Conservation (phyloP, 2,888 invertebrate genomes). For the Campopleginae sp. region DNA sequence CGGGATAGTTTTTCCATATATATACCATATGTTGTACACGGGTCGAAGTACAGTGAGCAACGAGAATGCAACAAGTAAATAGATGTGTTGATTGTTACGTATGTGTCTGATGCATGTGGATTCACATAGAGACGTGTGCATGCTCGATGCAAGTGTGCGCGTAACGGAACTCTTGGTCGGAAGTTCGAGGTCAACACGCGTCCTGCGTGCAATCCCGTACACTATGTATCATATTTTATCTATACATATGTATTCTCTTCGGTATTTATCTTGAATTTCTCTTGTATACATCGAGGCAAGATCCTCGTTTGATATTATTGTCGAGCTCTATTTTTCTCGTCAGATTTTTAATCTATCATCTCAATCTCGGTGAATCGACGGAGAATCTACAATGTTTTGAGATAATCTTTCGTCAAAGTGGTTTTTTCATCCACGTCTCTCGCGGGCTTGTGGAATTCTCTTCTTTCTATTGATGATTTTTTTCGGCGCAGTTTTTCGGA, state of each 20-base stretch:
- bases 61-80: slow-evolving; percentile 50
- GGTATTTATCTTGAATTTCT: slow-evolving; percentile 21
- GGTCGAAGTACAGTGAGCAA: slow-evolving; percentile 43
- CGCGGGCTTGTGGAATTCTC: too few relatives aligned
- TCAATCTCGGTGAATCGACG: background rate
- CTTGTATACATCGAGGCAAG: slow-evolving; percentile 5
- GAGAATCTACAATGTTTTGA: background rate
- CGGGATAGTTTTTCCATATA: background rate
- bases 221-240: slow-evolving; percentile 13
- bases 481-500: too few relatives aligned
- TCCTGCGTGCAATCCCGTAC: slow-evolving; percentile 66
- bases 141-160: slow-evolving; percentile 42
- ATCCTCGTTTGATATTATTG: background rate
- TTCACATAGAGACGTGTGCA: background rate
- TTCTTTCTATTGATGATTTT: too few relatives aligned
- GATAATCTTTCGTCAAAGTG: background rate
- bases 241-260: background rate
- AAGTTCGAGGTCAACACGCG: slow-evolving; percentile 72
- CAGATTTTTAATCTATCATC: background rate
- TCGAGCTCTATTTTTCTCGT: background rate
- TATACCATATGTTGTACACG: background rate
- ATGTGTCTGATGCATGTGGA: background rate
- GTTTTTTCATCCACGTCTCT: background rate
- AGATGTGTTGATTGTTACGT: background rate
- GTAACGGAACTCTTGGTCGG: slow-evolving; percentile 71